A percentile compares a stretch with the other conserved stretches of the same genome.
These are phyloP conservation scores for Abrostola tripartita DNA, from an alignment of 2,888 invertebrate species.

Conservation along the genomic window DNA sequence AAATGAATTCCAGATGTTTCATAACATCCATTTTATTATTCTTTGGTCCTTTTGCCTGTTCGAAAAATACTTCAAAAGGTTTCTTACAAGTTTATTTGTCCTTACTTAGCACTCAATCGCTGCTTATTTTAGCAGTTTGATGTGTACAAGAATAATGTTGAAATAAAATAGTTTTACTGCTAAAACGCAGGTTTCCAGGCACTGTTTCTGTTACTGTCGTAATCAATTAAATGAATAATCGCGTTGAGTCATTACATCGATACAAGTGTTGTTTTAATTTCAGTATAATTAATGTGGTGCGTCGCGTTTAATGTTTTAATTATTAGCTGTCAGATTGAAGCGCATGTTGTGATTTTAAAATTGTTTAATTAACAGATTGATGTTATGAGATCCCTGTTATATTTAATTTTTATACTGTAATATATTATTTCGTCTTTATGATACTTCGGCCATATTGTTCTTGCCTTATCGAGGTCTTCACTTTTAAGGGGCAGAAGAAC, in stretches of 20 bases:
- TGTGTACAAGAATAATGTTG: conserved; percentile 2
- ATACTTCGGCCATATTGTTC: too few species aligned
- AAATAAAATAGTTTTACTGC: conserved; percentile 17
- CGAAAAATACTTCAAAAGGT: conserved; percentile 12
- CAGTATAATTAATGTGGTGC: conserved; percentile 42
- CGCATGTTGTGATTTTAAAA: conserved; percentile 31
- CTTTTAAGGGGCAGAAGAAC: too few species aligned
- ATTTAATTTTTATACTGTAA: neutral
- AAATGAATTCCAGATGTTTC: conserved; percentile 28
- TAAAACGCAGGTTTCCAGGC: conserved; percentile 37
- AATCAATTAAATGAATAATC: conserved; percentile 59
- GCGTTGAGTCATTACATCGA: conserved; percentile 51
- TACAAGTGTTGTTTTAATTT: conserved; percentile 50
- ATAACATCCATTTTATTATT: conserved; percentile 12
- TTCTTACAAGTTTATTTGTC: conserved; percentile 13
- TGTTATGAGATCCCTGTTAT: conserved; percentile 9
- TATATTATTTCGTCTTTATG: neutral
- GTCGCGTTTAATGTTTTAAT: conserved; percentile 49
- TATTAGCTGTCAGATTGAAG: conserved; percentile 44
- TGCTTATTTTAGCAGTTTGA: conserved; percentile 7
- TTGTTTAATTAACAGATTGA: conserved; percentile 28
- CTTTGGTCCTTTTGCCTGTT: conserved; percentile 12
- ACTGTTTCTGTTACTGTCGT: conserved; percentile 41
- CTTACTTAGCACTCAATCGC: conserved; percentile 3
- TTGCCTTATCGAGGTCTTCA: too few species aligned